Base-by-base conservation (phyloP, 2,113 vertebrate species). In the Chionomys nivalis region DNA sequence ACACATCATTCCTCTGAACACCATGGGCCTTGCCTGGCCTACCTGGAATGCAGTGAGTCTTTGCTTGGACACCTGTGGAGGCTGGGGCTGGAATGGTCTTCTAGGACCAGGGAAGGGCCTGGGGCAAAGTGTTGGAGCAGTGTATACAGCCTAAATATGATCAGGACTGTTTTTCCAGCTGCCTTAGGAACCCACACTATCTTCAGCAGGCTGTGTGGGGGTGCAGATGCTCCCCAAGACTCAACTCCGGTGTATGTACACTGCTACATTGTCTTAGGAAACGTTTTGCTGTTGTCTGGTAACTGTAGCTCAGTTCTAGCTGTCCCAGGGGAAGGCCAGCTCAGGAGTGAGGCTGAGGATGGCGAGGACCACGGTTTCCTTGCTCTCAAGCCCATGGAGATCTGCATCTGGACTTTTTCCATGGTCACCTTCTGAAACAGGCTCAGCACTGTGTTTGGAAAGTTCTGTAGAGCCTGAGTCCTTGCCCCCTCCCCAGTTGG, bases 261-360 rank as follows among this genome's bases (percentile, higher is more conserved):
- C 58, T 90, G 91, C 78, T 75, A n/a, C 55, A 3, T 10, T 90
- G n/a, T 81, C 85, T 81, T 89, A 66, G 78, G 75, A 81, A 86
- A 61, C 49, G 16, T 16, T 39, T 3, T 23, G 9, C 77, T 63
- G 42, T 9, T 42, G 36, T 52, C 16, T 42, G 9, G 63, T 11
- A 66, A 58, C 39, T 52, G 61, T 28, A 8, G 36, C 65, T 23
- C 58, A 1, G 23, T 42, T 91, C 81, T 47, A 83, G 68, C 70
- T 63, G 1, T 78, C n/a, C 19, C 58, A 31, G 14, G 55, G 28
- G 72, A 44, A 65, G n/a, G n/a, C 68, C 66, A 28, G 42, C 42
- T 79, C 33, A 58, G 72, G 77, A 90, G 21, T 87, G 21, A 61
- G 78, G 58, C 36, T 63, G 68, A 14, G 9, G 58, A 55, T 31